A percentile compares a stretch with the other conserved stretches of the same genome.
phyloP scores from a whole-genome alignment of 2,888 invertebrate genomes.

The Helleia helle region DNA sequence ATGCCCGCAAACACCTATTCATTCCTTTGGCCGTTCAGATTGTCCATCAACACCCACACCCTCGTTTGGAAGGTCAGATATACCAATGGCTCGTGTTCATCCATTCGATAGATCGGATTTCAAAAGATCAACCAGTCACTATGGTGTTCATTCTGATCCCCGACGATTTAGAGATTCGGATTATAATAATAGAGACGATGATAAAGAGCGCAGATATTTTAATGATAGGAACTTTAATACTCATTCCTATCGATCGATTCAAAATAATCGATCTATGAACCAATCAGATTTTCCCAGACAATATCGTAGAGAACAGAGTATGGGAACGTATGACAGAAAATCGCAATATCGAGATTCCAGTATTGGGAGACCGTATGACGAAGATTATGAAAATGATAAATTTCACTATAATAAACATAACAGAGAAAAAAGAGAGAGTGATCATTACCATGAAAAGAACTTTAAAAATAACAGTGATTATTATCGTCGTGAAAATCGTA shows the following conservation, averaged over 20 bases:
- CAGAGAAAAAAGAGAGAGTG: constrained; percentile 23
- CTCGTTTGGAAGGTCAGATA: constrained; percentile 37
- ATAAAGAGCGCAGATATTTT: constrained; percentile 32
- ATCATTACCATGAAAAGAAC: constrained; percentile 28
- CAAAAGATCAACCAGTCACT: constrained; percentile 22
- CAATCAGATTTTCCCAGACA: constrained; percentile 26
- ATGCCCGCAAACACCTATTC: constrained; percentile 22
- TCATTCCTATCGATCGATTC: constrained; percentile 23
- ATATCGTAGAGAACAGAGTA: constrained; percentile 32
- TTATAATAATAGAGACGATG: constrained; percentile 31
- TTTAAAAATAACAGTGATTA: constrained; percentile 7
- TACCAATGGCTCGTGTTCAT: constrained; percentile 26
- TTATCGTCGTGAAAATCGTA: constrained; percentile 20
- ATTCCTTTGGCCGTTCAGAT: constrained; percentile 24
- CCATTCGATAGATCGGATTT: constrained; percentile 26
- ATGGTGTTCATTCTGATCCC: constrained; percentile 30
- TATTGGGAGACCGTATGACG: constrained; percentile 21
- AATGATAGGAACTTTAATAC: constrained; percentile 28
- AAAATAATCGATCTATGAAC: constrained; percentile 20
- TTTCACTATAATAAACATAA: constrained; percentile 16
- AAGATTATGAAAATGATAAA: constrained; percentile 25
- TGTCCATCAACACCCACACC: constrained; percentile 32
- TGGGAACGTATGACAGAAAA: constrained; percentile 29
- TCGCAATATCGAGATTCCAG: constrained; percentile 26
- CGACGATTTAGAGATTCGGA: constrained; percentile 43